These are phyloP conservation scores for Prunella strophiata DNA, from an alignment of 2,797 vertebrate genomes.

Conservation along the genomic window DNA sequence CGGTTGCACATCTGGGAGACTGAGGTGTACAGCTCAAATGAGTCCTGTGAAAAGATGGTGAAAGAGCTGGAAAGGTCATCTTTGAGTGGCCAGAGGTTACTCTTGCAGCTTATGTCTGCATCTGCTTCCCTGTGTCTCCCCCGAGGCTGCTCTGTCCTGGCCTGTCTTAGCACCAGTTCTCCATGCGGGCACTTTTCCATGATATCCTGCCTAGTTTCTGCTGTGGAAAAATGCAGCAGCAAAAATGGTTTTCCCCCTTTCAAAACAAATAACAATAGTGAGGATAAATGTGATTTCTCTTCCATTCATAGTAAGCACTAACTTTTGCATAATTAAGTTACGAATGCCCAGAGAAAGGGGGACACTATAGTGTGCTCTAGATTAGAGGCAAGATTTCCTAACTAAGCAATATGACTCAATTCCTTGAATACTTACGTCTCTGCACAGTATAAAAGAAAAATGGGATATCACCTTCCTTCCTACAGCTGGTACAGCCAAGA, in stretches of 20 bases:
- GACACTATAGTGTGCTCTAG: background rate
- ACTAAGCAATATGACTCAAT: background rate
- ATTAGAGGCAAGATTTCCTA: background rate
- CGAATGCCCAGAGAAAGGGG: fast-evolving
- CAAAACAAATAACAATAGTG: background rate
- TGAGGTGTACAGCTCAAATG: background rate
- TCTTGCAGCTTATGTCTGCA: background rate
- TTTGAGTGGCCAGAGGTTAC: background rate
- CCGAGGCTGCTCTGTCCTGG: background rate
- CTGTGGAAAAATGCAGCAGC: background rate
- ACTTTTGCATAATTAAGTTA: background rate
- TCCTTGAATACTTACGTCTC: background rate
- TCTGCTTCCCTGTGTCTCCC: background rate
- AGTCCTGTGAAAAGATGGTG: background rate
- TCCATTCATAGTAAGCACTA: background rate
- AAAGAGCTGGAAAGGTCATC: background rate
- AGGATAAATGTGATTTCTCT: background rate
- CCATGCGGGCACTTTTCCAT: background rate
- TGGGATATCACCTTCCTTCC: background rate
- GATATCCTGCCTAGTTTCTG: background rate
- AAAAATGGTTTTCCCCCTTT: background rate
- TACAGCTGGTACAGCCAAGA: background rate
- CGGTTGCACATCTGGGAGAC: background rate
- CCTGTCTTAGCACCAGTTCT: background rate
- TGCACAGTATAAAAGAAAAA: background rate